Base-by-base conservation (phyloP, 2,888 invertebrate species). In the Halictus ligatus region DNA sequence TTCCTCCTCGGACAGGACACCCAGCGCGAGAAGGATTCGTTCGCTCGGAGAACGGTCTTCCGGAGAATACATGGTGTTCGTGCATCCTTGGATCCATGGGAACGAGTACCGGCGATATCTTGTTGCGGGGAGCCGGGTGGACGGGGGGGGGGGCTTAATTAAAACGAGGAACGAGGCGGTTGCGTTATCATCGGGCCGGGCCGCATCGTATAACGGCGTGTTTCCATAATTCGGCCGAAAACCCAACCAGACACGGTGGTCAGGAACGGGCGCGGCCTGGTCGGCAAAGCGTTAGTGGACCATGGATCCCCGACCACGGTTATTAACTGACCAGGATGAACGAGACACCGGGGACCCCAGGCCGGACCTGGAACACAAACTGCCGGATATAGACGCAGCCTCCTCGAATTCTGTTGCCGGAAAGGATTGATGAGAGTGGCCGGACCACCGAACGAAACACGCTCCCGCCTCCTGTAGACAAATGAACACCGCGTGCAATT, bases 291-390 rank as follows among this genome's bases (percentile, higher is more conserved):
- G 85, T 82, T 82, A 77, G 80, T 73, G 88, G 83, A 80, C 83
- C 87, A 83, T 84, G 90, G 88, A 84, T 84, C 84, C 85, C 85
- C 88, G 75, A 85, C 89, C 88, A 89, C 91, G 92, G 94, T 93
- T 94, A 95, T 94, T 95, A 95, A 93, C 94, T 92, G 93, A 94
- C 94, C 93, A 91, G 93, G 92, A 92, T 90, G 92, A 95, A 95
- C 93, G 95, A 95, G 94, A 93, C 95, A 94, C 94, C 86, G 89
- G 95, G 95, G 95, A 95, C 89, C 89, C 25, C 78, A n/a, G 79
- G 88, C 79, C 46, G 60, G 71, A 79, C 75, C 78, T 85, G 78
- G 82, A 86, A 84, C 88, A 85, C 86, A 86, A 87, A 84, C 89
- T 81, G 78, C 72, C 48, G 76, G 80, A 81, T 87, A 80, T 76